Evolutionary conservation across 1,140 invertebrate species (phyloP).

Genomic region (Apis florea): DNA sequence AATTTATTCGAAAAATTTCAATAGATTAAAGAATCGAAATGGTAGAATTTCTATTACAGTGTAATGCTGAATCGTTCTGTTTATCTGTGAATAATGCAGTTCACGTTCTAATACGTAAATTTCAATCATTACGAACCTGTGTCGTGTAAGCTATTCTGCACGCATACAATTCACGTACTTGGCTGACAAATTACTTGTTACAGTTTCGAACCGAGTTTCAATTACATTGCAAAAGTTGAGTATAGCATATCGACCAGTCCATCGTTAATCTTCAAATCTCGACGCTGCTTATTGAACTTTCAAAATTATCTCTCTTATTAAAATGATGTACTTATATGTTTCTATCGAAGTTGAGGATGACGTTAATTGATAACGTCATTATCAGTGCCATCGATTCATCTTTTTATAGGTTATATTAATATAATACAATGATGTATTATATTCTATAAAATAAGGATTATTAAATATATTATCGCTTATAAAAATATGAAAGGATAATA

Average conservation of each 20-base stretch:
- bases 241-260: not conserved
- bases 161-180: not conserved
- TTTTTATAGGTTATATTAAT: too few species aligned
- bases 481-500: too few species aligned
- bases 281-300: not conserved
- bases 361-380: too few species aligned
- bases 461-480: too few species aligned
- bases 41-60: too few species aligned
- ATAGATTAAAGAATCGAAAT: too few species aligned
- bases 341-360: too few species aligned
- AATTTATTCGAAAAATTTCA: too few species aligned
- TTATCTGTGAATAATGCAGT: not conserved
- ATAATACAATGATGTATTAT: too few species aligned
- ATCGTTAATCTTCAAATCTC: slow-evolving; percentile 4
- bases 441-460: too few species aligned
- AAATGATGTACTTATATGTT: too few species aligned
- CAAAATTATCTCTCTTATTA: not conserved
- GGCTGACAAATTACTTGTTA: not conserved
- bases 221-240: not conserved
- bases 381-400: too few species aligned
- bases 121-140: slow-evolving; percentile 6
- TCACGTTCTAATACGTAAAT: slow-evolving; percentile 26
- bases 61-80: not conserved
- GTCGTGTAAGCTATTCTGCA: not conserved
- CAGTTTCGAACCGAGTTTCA: not conserved